Evolutionary conservation across 1,140 invertebrate genomes (phyloP).

Genomic region (Drosophila kanapiae): DNA sequence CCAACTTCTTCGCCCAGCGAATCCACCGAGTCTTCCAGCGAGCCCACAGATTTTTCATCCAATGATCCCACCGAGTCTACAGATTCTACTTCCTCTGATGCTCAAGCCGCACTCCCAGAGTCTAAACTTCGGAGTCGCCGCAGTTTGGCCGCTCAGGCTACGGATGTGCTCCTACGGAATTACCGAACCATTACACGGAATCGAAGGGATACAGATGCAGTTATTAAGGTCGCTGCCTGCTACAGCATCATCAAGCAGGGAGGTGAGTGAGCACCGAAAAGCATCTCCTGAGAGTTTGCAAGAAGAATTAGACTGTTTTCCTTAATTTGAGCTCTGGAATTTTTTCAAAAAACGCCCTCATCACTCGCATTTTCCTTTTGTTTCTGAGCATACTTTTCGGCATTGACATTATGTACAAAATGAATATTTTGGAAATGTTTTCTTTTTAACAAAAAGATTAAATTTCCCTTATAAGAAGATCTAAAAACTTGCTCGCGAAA

Average conservation of each 20-base stretch:
- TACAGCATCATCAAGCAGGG: conserved; percentile 58
- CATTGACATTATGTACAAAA: no score
- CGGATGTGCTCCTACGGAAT: conserved; percentile 50
- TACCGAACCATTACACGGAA: conserved; percentile 42
- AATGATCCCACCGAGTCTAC: neutral
- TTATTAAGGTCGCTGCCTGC: conserved; percentile 48
- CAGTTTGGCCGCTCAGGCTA: conserved; percentile 48
- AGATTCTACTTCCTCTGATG: neutral
- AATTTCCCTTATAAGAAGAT: no score
- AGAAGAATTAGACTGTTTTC: neutral
- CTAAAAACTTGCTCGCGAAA: no score
- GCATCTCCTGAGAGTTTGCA: neutral
- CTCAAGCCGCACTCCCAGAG: neutral
- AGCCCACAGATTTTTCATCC: neutral
- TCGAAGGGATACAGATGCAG: conserved; percentile 12
- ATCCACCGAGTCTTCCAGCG: neutral
- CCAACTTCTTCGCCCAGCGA: conserved; percentile 1
- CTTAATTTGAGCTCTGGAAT: no score
- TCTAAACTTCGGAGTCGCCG: conserved; percentile 7
- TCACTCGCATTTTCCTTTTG: no score
- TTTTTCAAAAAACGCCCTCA: no score
- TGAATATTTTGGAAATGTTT: no score
- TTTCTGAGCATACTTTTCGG: neutral
- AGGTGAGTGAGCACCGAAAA: conserved; percentile 39
- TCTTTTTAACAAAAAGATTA: no score